Base-by-base conservation (phyloP, 2,797 vertebrate species). In the Diplodus sargus region DNA sequence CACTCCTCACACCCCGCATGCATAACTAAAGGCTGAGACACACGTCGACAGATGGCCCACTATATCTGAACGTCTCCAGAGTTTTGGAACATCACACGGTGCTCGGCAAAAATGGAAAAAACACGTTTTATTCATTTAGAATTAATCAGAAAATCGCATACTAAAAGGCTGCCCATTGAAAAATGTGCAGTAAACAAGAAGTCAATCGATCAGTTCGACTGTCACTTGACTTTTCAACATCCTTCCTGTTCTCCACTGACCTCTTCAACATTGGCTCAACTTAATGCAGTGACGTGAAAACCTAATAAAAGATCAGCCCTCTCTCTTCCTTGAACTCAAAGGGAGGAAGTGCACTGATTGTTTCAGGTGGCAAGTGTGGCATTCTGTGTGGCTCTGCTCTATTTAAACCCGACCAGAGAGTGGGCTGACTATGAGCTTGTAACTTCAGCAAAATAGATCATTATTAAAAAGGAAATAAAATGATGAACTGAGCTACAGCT, bases 281-380 rank as follows among this genome's bases (percentile, higher is more conserved):
- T 45, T 51, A 23, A 63, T 25, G 20, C 0, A 22, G 39, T 25
- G 58, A 76, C 2, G 3, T 63, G 47, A 61, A 69, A 78, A 82
- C 62, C n/a, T 74, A 76, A 61, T 73, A 42, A 34, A 66, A 65
- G 14, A 49, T 28, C 66, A 60, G 65, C 61, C 28, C 42, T 52
- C 34, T 54, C 42, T 76, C 68, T 71, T 76, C 57, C 60, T 30
- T 39, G 10, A 30, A 56, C 23, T 86, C 70, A 90, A 90, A 90
- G 62, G 63, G 71, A 90, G 85, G 85, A 88, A 88, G 79, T 78
- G n/a, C 30, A 58, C 9, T 23, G 59, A 88, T 88, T 83, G 83
- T 88, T 83, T 85, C 72, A 81, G 76, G 76, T 85, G 84, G 85
- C 70, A 70, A 15, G 1, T 4, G 70, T 75, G 80, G 79, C 57